Conservation (phyloP, 1,140 invertebrate genomes). For the Pseudachorutes palmiensis region DNA sequence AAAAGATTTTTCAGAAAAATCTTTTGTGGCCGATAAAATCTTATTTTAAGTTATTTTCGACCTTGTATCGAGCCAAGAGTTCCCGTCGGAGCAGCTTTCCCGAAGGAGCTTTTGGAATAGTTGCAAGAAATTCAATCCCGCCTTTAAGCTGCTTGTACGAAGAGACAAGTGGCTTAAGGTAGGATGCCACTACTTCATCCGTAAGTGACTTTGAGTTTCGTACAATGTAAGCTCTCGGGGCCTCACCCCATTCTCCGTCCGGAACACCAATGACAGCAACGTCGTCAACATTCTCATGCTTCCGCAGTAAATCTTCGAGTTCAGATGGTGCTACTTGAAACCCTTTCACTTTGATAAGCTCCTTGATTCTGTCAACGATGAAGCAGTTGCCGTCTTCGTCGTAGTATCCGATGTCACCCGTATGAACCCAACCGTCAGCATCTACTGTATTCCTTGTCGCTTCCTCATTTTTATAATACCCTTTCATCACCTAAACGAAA, state of each 20-base stretch:
- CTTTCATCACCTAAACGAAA: conserved; percentile 29
- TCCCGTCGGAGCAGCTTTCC: neutral
- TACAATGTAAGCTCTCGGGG: conserved; percentile 55
- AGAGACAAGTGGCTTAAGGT: conserved; percentile 52
- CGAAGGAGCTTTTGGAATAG: conserved; percentile 41
- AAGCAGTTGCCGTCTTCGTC: conserved; percentile 56
- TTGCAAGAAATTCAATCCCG: conserved; percentile 23
- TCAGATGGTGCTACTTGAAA: conserved; percentile 61
- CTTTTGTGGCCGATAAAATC: too few species aligned
- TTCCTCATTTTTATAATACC: conserved; percentile 40
- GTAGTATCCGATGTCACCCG: conserved; percentile 57
- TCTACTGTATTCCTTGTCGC: conserved; percentile 74
- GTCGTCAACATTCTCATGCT: conserved; percentile 60
- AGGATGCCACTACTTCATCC: conserved; percentile 52
- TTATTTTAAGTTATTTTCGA: too few species aligned
- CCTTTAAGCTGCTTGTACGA: conserved; percentile 59
- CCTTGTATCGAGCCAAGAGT: conserved; percentile 26
- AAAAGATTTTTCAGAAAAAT: too few species aligned
- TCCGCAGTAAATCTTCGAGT: conserved; percentile 66
- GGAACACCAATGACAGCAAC: conserved; percentile 76
- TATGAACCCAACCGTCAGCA: conserved; percentile 52
- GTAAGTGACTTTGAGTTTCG: conserved; percentile 43
- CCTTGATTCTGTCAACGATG: conserved; percentile 75
- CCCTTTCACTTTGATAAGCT: conserved; percentile 81
- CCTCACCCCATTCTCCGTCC: conserved; percentile 61